These are phyloP conservation scores for Drosophila bipectinata DNA, from an alignment of 1,140 invertebrate genomes.

Conservation along the genomic window DNA sequence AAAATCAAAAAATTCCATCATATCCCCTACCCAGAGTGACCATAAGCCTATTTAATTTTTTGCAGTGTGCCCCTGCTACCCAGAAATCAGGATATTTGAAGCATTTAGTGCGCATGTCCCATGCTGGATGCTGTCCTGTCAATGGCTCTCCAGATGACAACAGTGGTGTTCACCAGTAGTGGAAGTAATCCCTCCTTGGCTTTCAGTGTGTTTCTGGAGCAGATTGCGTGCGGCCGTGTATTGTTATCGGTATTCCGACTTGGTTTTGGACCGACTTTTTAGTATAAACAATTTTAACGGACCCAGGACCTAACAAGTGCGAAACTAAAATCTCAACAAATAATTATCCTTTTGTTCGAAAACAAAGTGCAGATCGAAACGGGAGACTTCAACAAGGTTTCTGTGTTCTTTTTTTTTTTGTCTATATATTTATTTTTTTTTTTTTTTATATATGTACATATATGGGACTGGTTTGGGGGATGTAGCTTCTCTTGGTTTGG, in stretches of 20 bases:
- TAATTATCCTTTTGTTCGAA: background rate
- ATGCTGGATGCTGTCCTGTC: conserved; percentile 36
- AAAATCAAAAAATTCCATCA: no score
- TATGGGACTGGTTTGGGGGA: background rate
- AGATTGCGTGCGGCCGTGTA: conserved; percentile 62
- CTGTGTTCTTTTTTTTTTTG: background rate
- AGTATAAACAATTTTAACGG: conserved; percentile 10
- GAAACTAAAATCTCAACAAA: background rate
- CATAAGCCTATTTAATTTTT: background rate
- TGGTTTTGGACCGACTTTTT: background rate
- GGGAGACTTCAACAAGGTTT: background rate
- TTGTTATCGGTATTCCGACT: background rate
- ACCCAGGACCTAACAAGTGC: background rate
- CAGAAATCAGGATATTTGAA: background rate
- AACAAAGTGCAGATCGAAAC: background rate
- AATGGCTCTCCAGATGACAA: conserved; percentile 49
- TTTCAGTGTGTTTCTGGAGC: conserved; percentile 61
- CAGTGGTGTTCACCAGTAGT: conserved; percentile 32
- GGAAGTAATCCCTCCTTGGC: conserved; percentile 28
- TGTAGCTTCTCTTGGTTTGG: conserved; percentile 31
- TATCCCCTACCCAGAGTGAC: background rate
- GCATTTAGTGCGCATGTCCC: conserved; percentile 27
- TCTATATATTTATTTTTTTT: no score
- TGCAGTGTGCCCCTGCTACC: background rate
- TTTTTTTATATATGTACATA: background rate